Conservation (phyloP, 2,797 vertebrate genomes). For the Gymnoscopelus microlampas region DNA sequence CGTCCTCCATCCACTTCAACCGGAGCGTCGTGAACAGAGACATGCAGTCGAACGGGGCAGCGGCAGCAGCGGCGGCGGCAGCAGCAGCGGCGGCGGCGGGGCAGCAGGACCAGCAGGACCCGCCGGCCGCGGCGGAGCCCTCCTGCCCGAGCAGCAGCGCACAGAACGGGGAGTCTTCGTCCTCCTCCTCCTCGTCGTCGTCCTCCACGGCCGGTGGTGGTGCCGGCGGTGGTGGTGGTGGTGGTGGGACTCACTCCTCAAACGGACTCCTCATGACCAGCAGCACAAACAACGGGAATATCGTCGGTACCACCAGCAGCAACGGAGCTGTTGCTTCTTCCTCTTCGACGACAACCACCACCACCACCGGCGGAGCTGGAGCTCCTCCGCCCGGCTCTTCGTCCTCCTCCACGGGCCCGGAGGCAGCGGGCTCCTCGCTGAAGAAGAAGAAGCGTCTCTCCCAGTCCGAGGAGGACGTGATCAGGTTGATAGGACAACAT, state of each 20-base stretch:
- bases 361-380: slow-evolving; percentile 83
- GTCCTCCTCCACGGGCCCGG: slow-evolving; percentile 77
- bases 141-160: slow-evolving; percentile 78
- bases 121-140: slow-evolving; percentile 72
- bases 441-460: slow-evolving; percentile 98
- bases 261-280: slow-evolving; percentile 79
- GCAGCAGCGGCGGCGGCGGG: no score
- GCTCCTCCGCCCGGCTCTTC: slow-evolving; percentile 46
- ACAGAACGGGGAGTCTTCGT: slow-evolving; percentile 92
- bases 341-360: slow-evolving; percentile 13
- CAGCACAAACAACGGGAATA: slow-evolving; percentile 82
- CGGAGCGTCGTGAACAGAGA: slow-evolving; percentile 82
- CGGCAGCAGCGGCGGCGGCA: no score
- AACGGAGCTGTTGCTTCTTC: slow-evolving; percentile 79
- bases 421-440: slow-evolving; percentile 72
- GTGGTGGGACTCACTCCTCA: slow-evolving; percentile 77
- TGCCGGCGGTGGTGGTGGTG: slow-evolving; percentile 48
- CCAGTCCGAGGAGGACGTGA: slow-evolving; percentile 97
- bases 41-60: slow-evolving; percentile 95
- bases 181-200: slow-evolving; percentile 36
- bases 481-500: slow-evolving; percentile 98
- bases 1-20: slow-evolving; percentile 78
- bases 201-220: background rate
- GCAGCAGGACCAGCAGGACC: no score
- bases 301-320: slow-evolving; percentile 85